These are phyloP conservation scores for Penelope pileata DNA, from an alignment of 2,113 vertebrate species.

Conservation along the genomic window DNA sequence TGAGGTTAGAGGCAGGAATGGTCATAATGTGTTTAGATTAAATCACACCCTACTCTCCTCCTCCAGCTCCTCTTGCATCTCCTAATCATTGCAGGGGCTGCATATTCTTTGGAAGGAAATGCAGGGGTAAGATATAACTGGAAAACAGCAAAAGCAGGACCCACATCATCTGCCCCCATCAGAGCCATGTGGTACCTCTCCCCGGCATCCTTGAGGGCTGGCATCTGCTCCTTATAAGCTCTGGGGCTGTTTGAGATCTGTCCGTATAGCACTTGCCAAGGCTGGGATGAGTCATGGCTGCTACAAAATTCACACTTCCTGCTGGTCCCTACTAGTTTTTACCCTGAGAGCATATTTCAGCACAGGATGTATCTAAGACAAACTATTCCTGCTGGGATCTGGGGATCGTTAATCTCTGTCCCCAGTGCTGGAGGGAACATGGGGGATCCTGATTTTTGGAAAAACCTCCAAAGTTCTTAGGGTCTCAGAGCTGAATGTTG, in stretches of 20 bases:
- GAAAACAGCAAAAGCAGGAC: background rate
- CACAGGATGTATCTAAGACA: background rate
- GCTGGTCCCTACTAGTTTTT: background rate
- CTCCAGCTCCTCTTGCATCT: background rate
- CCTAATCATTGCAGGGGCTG: background rate
- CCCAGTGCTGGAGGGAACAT: background rate
- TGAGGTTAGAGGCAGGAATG: background rate
- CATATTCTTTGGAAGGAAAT: background rate
- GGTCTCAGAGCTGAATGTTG: background rate
- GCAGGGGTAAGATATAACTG: background rate
- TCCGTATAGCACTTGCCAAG: background rate
- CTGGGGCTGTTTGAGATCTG: background rate
- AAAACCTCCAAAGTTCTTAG: background rate
- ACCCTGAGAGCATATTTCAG: fast-evolving
- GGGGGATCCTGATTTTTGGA: background rate
- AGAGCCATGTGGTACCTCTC: background rate
- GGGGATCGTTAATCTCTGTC: background rate
- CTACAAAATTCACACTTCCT: background rate
- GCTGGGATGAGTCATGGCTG: background rate
- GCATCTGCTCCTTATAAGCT: background rate
- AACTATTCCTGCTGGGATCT: background rate
- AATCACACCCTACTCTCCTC: background rate
- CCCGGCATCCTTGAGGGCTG: background rate
- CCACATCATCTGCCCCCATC: background rate
- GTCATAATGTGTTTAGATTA: fast-evolving